Evolutionary conservation across 2,797 vertebrate genomes (phyloP).

Genomic region (Arctocebus calabarensis): DNA sequence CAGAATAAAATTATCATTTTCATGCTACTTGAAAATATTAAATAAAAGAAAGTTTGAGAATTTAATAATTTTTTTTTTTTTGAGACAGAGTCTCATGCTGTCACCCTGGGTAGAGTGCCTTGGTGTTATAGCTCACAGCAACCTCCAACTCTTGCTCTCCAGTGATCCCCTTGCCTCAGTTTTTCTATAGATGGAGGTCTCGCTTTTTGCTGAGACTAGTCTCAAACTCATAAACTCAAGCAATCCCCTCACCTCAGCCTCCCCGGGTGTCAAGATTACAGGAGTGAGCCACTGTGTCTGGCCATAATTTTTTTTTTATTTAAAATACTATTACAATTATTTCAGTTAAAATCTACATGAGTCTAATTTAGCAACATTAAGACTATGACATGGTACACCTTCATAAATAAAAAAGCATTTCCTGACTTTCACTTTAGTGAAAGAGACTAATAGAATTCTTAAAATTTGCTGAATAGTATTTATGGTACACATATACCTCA

Average conservation of each 20-base stretch:
- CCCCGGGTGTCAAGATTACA: too few species aligned
- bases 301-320: neutral
- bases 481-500: too few species aligned
- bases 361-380: neutral
- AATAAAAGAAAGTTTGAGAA: neutral
- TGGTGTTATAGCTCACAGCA: too few species aligned
- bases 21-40: neutral
- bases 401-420: neutral
- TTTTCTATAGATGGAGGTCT: too few species aligned
- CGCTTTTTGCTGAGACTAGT: too few species aligned
- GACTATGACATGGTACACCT: neutral
- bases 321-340: neutral
- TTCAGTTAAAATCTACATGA: neutral
- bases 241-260: too few species aligned
- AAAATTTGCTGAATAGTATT: neutral
- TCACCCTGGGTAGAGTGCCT: too few species aligned
- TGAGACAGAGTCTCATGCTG: neutral
- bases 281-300: too few species aligned
- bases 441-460: neutral
- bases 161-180: too few species aligned
- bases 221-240: too few species aligned
- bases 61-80: neutral
- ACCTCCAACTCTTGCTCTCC: too few species aligned
- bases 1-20: constrained; percentile 4
- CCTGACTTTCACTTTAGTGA: neutral